Evolutionary conservation across 2,888 invertebrate species (phyloP).

Genomic region (Eilema caniola): DNA sequence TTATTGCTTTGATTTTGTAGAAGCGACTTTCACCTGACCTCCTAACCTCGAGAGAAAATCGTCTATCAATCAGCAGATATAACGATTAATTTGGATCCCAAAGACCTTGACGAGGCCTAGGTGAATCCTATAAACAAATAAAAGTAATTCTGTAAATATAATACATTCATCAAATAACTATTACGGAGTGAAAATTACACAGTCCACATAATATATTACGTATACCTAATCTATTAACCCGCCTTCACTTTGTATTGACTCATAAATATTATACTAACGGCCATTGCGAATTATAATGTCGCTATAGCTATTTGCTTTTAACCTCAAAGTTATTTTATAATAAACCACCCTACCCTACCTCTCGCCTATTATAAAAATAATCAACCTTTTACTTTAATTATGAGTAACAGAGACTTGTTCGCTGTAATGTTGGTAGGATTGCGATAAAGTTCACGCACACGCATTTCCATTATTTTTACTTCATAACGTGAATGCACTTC

Average conservation of each 20-base stretch:
- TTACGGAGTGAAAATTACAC: too few species aligned
- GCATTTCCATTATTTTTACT: slow-evolving; percentile 26
- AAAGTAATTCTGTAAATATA: too few species aligned
- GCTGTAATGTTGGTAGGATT: slow-evolving; percentile 16
- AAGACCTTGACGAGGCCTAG: too few species aligned
- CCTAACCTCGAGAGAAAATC: too few species aligned
- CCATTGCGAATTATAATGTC: neutral
- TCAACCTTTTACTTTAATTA: neutral
- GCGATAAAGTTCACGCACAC: slow-evolving; percentile 41
- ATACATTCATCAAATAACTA: too few species aligned
- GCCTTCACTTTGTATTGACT: neutral
- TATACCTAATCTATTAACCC: too few species aligned
- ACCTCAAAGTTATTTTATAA: neutral
- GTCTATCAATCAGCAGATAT: too few species aligned
- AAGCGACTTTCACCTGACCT: too few species aligned
- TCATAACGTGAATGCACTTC: slow-evolving; percentile 19
- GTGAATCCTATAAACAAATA: too few species aligned
- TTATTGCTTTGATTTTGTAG: too few species aligned
- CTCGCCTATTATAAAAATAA: neutral
- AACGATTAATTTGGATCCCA: too few species aligned
- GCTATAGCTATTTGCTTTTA: neutral
- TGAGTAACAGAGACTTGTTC: neutral
- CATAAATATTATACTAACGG: neutral
- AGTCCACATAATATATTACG: too few species aligned
- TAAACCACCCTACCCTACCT: neutral